These are phyloP conservation scores for Crossocerus cetratus DNA, from an alignment of 2,888 invertebrate species.

Conservation along the genomic window DNA sequence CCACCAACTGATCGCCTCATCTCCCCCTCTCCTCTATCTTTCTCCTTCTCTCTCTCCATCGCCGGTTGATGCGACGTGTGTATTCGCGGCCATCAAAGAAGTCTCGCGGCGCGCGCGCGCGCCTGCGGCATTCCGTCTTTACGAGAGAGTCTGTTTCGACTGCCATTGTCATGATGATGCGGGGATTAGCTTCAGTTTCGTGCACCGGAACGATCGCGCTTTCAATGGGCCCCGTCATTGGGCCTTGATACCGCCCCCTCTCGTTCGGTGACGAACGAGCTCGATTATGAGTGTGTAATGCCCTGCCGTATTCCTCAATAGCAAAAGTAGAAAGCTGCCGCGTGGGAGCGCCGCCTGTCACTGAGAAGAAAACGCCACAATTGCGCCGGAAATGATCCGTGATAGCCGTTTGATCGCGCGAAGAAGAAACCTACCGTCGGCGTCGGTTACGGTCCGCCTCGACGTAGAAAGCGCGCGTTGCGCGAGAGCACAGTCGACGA, in stretches of 20 bases:
- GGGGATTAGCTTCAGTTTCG: slow-evolving; percentile 46
- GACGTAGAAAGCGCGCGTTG: too few species aligned
- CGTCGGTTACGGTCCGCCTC: too few species aligned
- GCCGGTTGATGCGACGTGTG: neutral
- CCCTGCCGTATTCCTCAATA: too few species aligned
- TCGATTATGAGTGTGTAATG: too few species aligned
- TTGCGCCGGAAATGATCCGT: too few species aligned
- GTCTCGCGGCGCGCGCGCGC: slow-evolving; percentile 1
- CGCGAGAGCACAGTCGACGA: too few species aligned
- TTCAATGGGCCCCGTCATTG: neutral
- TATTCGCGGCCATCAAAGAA: slow-evolving; percentile 54
- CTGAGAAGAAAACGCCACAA: too few species aligned
- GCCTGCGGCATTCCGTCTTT: neutral
- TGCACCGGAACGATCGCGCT: slow-evolving; percentile 3
- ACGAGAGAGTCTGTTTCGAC: slow-evolving; percentile 19
- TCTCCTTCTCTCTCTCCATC: slow-evolving; percentile 2
- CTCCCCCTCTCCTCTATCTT: slow-evolving; percentile 21
- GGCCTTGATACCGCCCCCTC: neutral
- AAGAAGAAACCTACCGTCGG: too few species aligned
- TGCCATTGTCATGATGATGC: slow-evolving; percentile 53
- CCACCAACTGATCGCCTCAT: slow-evolving; percentile 14
- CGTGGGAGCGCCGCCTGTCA: too few species aligned
- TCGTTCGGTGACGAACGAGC: neutral
- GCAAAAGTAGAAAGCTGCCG: too few species aligned
- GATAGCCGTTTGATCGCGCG: too few species aligned